Evolutionary conservation across 1,140 invertebrate species (phyloP), one percentile per base, ranked within the genome.

Genomic region (Brachystomella parvula): DNA sequence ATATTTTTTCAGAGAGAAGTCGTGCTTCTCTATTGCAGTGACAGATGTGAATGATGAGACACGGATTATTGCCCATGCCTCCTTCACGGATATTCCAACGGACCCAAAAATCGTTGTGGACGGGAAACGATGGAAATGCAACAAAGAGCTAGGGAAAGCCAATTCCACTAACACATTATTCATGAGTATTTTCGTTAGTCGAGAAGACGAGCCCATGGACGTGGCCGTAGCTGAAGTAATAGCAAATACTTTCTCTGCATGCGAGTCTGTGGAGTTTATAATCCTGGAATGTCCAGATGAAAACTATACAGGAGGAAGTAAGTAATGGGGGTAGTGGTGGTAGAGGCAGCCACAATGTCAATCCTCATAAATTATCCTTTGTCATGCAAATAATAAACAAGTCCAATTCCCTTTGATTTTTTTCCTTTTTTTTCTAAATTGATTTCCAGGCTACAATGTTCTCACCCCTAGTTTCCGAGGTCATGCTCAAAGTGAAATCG

Each of bases 1-100:
- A n/a, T n/a, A n/a, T 57, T 21, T 9, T 26, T 57, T 56, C 39
- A 66, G 64, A 31, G 69, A 70, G 44, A 70, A 44, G 31, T 70
- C 39, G 9, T 59, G 49, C 26, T 70, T 64, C 30, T 70, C 69
- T 9, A 6, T 70, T 2, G 69, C 57, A n/a, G 3, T 70, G 12
- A 28, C 29, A 2, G 64, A 65, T 33, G 24, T 30, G 1, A 15
- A 19, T 30, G 57, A 67, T 28, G 1, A 32, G 44, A 35, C 29
- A 30, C 24, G 35, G 2, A 1, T 70, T 21, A 29, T 70, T 15
- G 69, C 69, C 3, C 44, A 57, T 47, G 69, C 65, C 12, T 64
- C 61, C 3, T 70, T 70, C 49, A 31, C 62, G 21, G 69, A 70
- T 32, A 33, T 32, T 35, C 69, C 69, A 31, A 31, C 12, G 3